These are phyloP conservation scores for Drosophila tripunctata DNA, from an alignment of 2,888 invertebrate genomes.

Conservation along the genomic window DNA sequence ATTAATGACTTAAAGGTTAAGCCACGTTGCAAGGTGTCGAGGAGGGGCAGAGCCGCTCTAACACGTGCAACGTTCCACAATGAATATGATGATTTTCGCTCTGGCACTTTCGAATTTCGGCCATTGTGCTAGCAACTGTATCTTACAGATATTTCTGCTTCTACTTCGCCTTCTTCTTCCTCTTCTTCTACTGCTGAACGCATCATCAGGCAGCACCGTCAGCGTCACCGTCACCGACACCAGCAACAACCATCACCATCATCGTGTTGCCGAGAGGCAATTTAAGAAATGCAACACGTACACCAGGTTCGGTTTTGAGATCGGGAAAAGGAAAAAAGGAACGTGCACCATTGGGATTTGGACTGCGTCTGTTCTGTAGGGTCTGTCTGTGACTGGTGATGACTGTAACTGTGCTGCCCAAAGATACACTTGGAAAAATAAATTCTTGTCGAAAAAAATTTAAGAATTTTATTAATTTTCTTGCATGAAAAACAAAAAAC, in stretches of 20 bases:
- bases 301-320: conserved; percentile 12
- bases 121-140: conserved; percentile 55
- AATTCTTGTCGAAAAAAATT: too few relatives aligned
- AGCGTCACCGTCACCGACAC: not conserved
- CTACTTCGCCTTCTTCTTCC: not conserved
- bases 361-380: not conserved
- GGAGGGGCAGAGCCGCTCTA: conserved; percentile 1
- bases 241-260: conserved; percentile 16
- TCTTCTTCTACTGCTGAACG: conserved; percentile 22
- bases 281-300: conserved; percentile 63
- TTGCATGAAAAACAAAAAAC: too few relatives aligned
- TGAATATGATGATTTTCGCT: conserved; percentile 37
- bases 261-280: conserved; percentile 57
- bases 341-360: conserved; percentile 15
- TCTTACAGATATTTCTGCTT: conserved; percentile 32
- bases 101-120: conserved; percentile 40
- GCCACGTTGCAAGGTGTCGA: conserved; percentile 4
- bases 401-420: not conserved
- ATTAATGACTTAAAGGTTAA: conserved; percentile 40
- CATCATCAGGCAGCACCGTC: conserved; percentile 31
- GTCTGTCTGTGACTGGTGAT: too few relatives aligned
- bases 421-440: too few relatives aligned
- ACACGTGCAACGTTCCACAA: conserved; percentile 29
- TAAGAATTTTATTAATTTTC: too few relatives aligned
- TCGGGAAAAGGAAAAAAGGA: conserved; percentile 27